phyloP scores from a whole-genome alignment of 2,797 vertebrate species.

The Clarias fuscus region DNA sequence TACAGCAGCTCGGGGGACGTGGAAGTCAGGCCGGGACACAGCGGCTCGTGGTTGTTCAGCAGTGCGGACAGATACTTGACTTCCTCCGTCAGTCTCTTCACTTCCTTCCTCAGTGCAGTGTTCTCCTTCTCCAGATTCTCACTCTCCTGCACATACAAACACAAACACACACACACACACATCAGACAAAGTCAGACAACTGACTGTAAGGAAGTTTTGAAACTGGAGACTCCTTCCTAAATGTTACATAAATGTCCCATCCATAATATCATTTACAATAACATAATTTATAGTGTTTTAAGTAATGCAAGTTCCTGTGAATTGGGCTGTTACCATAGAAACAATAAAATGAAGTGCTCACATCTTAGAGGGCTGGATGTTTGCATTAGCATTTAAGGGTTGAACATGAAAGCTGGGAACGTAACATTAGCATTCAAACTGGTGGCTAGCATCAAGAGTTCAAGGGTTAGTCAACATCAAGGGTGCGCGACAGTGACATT shows the following conservation, averaged over 20 bases:
- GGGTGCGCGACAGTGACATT: background rate
- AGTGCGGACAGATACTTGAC: slow-evolving; percentile 88
- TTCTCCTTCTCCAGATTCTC: slow-evolving; percentile 95
- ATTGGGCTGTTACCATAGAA: background rate
- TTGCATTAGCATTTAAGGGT: background rate
- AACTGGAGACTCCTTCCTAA: slow-evolving; percentile 1
- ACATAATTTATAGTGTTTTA: background rate
- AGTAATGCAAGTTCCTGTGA: background rate
- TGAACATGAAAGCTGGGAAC: background rate
- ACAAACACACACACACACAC: slow-evolving; percentile 27
- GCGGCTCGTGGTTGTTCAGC: slow-evolving; percentile 88
- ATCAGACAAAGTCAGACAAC: background rate
- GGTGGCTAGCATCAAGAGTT: slow-evolving; percentile 12
- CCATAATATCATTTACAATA: no score
- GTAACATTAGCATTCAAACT: background rate
- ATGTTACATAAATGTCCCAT: background rate
- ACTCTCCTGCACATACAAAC: slow-evolving; percentile 82
- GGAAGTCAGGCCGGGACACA: slow-evolving; percentile 81
- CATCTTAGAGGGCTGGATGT: background rate
- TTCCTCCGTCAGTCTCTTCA: slow-evolving; percentile 91
- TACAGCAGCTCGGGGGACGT: slow-evolving; percentile 81
- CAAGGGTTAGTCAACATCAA: background rate
- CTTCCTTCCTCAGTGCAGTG: slow-evolving; percentile 88
- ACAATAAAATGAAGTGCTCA: no score
- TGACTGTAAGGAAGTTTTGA: background rate